phyloP scores from a whole-genome alignment of 2,888 invertebrate genomes.

The Rhagonycha fulva region DNA sequence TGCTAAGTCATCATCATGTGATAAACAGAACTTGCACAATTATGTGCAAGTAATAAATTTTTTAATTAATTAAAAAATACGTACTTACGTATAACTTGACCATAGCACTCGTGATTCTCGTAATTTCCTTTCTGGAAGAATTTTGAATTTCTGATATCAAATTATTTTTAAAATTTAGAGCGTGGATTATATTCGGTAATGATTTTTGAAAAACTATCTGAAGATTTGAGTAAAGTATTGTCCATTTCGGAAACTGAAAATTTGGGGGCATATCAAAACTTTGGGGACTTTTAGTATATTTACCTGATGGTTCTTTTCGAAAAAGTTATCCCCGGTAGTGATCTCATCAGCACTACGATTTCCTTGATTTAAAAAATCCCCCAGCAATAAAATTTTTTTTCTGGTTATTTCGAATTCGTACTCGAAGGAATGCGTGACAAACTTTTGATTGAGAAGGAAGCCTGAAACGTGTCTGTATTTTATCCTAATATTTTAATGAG shows the following conservation, averaged over 20 bases:
- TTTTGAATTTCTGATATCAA: background rate
- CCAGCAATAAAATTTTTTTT: background rate
- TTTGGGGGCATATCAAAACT: background rate
- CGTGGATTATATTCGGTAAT: slow-evolving; percentile 12
- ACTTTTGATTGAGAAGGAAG: background rate
- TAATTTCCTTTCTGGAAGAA: background rate
- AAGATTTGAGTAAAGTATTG: slow-evolving; percentile 14
- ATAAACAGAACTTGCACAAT: background rate
- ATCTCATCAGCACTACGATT: background rate
- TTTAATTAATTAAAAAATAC: background rate
- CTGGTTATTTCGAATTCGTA: background rate
- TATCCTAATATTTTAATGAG: background rate
- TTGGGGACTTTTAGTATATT: too few relatives aligned
- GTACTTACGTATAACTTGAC: background rate
- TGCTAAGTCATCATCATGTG: background rate
- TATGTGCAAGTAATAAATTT: background rate
- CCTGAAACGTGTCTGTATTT: background rate
- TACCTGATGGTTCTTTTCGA: background rate
- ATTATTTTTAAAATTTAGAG: slow-evolving; percentile 15
- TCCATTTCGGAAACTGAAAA: slow-evolving; percentile 28
- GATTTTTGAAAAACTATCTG: slow-evolving; percentile 13
- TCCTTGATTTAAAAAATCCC: background rate
- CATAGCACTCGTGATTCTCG: background rate
- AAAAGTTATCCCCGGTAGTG: background rate
- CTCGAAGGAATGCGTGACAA: background rate